phyloP scores from a whole-genome alignment of 2,888 invertebrate species.

The Sminthurinus aureus region DNA sequence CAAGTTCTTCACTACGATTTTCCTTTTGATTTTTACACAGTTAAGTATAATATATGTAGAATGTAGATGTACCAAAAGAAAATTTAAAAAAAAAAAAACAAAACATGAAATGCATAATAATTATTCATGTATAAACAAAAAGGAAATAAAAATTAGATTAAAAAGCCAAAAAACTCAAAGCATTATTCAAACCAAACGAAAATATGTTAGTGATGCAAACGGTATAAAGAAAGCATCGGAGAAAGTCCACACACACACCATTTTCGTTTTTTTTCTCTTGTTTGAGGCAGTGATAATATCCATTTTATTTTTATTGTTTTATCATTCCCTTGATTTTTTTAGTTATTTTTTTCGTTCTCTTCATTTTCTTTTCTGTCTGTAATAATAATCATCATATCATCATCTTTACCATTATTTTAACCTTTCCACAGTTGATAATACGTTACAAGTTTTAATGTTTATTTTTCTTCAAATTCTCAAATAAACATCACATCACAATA shows the following conservation, averaged over 20 bases:
- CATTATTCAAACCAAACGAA: too few species aligned
- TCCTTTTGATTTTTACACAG: not conserved
- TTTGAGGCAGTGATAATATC: constrained; percentile 16
- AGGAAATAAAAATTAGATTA: too few species aligned
- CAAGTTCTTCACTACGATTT: constrained; percentile 15
- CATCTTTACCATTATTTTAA: not conserved
- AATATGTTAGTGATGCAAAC: not conserved
- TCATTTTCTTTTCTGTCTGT: too few species aligned
- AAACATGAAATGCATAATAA: too few species aligned
- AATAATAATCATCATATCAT: not conserved
- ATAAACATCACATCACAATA: constrained; percentile 15
- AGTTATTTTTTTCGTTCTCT: not conserved
- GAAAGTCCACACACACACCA: not conserved
- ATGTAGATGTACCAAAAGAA: too few species aligned
- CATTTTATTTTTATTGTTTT: not conserved
- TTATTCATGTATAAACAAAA: too few species aligned
- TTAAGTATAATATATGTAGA: too few species aligned
- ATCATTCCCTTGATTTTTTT: constrained; percentile 4
- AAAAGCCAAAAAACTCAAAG: too few species aligned
- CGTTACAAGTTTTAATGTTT: not conserved
- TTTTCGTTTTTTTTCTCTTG: not conserved
- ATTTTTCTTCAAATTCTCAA: constrained; percentile 8
- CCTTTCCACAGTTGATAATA: not conserved
- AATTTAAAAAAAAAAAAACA: too few species aligned
- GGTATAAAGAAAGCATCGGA: not conserved